Evolutionary conservation across 2,888 invertebrate genomes (phyloP).

Genomic region (Pecten maximus): DNA sequence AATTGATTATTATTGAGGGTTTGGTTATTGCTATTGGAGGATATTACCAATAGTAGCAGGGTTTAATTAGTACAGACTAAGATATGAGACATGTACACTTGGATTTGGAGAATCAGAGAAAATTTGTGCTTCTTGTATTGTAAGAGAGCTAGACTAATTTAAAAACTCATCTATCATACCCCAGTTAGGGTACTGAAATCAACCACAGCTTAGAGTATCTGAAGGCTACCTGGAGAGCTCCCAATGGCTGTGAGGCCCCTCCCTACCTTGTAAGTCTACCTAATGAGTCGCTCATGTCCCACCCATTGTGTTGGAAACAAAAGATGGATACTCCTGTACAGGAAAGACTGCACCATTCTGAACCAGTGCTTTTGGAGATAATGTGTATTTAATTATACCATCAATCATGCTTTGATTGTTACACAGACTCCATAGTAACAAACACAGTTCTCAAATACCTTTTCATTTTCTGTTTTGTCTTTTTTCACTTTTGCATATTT

Average conservation of each 20-base stretch:
- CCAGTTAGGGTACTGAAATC: background rate
- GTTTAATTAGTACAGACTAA: background rate
- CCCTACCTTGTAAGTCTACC: background rate
- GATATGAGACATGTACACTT: background rate
- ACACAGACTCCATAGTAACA: background rate
- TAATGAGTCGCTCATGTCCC: background rate
- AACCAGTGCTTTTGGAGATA: background rate
- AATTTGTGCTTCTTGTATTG: background rate
- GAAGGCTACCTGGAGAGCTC: background rate
- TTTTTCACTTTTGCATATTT: background rate
- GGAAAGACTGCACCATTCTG: background rate
- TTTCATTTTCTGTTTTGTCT: slow-evolving; percentile 13
- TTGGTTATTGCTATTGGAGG: no score
- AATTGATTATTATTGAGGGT: no score
- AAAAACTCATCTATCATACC: background rate
- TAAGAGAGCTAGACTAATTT: background rate
- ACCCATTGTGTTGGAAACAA: background rate
- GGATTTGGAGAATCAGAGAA: background rate
- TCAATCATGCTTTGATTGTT: background rate
- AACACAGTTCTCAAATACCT: slow-evolving; percentile 17
- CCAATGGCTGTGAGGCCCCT: background rate
- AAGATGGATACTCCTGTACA: background rate
- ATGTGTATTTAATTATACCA: slow-evolving; percentile 27
- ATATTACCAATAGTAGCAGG: no score
- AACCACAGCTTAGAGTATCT: background rate